These are phyloP conservation scores for Ephydatia muelleri DNA, from an alignment of 37 sponge, comb jelly and placozoan species.

Conservation along the genomic window DNA sequence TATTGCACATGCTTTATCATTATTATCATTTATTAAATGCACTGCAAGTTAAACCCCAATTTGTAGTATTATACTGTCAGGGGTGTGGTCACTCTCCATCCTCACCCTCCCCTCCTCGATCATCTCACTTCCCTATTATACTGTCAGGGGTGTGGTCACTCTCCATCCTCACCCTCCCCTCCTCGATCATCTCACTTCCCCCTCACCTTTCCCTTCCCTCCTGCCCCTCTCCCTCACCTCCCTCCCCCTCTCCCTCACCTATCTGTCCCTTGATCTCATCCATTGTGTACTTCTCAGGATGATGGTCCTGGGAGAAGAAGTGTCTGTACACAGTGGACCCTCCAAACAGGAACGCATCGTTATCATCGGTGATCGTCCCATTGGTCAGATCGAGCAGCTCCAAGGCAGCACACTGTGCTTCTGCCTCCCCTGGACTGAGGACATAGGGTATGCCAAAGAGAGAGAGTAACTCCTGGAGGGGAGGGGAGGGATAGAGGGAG, in stretches of 20 bases:
- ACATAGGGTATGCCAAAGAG: constrained; percentile 95
- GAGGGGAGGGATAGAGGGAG: not conserved
- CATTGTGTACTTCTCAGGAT: constrained; percentile 39
- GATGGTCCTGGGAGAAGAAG: constrained; percentile 81
- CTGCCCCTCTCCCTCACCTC: constrained; percentile 19
- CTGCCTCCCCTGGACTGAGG: constrained; percentile 89
- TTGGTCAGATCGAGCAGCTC: constrained; percentile 54
- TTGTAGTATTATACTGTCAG: too few species aligned
- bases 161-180: not conserved
- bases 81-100: not conserved
- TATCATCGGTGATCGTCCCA: constrained; percentile 96
- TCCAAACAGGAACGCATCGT: constrained; percentile 93
- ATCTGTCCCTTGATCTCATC: constrained; percentile 47
- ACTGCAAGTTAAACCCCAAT: too few species aligned
- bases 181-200: not conserved
- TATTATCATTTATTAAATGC: too few species aligned
- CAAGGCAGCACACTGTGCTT: constrained; percentile 97
- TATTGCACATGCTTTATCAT: too few species aligned
- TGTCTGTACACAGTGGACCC: constrained; percentile 80
- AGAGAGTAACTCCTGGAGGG: constrained; percentile 77
- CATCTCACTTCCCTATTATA: not conserved
- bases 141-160: not conserved
- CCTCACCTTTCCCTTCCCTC: not conserved
- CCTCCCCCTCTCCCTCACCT: constrained; percentile 38
- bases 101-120: not conserved